A percentile compares a stretch with the other conserved stretches of the same genome.
Evolutionary conservation across 2,113 vertebrate species (phyloP).

Genomic region (Pterophyllum scalare): DNA sequence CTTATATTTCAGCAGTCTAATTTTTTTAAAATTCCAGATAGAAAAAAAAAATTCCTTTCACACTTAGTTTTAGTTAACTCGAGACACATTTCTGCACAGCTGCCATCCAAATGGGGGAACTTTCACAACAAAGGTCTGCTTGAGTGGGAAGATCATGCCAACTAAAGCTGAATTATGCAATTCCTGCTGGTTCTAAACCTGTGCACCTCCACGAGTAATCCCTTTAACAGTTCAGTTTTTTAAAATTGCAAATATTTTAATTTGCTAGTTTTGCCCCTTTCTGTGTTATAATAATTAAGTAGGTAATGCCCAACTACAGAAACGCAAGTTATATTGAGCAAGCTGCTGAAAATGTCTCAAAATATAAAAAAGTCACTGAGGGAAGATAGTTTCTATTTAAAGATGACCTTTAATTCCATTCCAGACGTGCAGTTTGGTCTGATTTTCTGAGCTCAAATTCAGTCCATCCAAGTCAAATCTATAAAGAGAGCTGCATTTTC

Average conservation of each 20-base stretch:
- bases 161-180: neutral
- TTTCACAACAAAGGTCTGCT: neutral
- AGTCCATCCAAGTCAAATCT: conserved; percentile 36
- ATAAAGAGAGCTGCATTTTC: conserved; percentile 51
- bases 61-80: neutral
- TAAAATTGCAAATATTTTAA: neutral
- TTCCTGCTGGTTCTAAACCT: neutral
- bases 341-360: conserved; percentile 16
- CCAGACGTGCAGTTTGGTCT: conserved; percentile 11
- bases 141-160: neutral
- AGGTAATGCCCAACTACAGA: neutral
- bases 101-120: neutral
- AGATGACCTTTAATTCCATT: conserved; percentile 14
- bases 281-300: neutral
- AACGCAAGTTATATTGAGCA: neutral
- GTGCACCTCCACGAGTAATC: neutral
- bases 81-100: neutral
- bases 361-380: neutral
- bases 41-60: neutral
- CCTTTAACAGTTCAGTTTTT: neutral
- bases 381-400: conserved; percentile 22
- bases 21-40: neutral
- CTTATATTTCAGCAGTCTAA: neutral
- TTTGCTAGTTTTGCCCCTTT: neutral
- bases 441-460: conserved; percentile 29